A percentile compares a stretch with the other conserved stretches of the same genome.
These are phyloP conservation scores for Crypturellus tataupa DNA, from an alignment of 2,797 vertebrate species.

Conservation along the genomic window DNA sequence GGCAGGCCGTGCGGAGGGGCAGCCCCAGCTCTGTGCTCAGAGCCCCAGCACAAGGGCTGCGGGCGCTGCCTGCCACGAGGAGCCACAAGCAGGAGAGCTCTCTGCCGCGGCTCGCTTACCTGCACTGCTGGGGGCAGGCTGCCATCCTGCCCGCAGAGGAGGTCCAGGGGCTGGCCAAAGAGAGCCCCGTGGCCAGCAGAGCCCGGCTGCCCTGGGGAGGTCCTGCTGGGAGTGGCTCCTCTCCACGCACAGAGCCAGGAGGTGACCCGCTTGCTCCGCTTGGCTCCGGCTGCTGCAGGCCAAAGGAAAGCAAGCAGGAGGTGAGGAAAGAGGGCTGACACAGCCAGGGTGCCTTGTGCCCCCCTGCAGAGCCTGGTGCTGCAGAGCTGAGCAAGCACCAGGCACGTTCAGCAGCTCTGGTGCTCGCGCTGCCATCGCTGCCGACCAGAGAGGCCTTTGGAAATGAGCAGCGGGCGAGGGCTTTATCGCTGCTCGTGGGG, in stretches of 20 bases:
- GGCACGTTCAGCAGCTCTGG: no score
- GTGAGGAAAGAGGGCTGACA: not conserved
- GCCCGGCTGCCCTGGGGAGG: slow-evolving; percentile 53
- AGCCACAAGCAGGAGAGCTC: no score
- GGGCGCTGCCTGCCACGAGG: no score
- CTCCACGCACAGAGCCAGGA: slow-evolving; percentile 80
- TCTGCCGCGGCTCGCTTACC: no score
- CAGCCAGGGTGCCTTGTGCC: not conserved
- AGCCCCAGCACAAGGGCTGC: no score
- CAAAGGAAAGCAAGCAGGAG: not conserved
- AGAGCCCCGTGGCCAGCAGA: slow-evolving; percentile 77
- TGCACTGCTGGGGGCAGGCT: no score
- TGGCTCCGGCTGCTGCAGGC: slow-evolving; percentile 75
- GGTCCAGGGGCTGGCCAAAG: slow-evolving; percentile 86
- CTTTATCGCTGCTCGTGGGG: no score
- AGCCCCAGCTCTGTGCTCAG: no score
- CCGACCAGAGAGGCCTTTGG: no score
- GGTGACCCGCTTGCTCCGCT: slow-evolving; percentile 80
- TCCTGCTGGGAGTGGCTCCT: slow-evolving; percentile 69
- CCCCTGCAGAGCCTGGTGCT: not conserved
- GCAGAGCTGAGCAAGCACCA: no score
- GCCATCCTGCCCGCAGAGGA: slow-evolving; percentile 69
- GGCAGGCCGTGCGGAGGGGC: not conserved
- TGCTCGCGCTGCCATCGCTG: no score
- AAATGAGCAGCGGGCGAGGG: no score